Evolutionary conservation across 1,140 invertebrate species (phyloP), one percentile per base, ranked within the genome.

Genomic region (Vanessa atalanta): DNA sequence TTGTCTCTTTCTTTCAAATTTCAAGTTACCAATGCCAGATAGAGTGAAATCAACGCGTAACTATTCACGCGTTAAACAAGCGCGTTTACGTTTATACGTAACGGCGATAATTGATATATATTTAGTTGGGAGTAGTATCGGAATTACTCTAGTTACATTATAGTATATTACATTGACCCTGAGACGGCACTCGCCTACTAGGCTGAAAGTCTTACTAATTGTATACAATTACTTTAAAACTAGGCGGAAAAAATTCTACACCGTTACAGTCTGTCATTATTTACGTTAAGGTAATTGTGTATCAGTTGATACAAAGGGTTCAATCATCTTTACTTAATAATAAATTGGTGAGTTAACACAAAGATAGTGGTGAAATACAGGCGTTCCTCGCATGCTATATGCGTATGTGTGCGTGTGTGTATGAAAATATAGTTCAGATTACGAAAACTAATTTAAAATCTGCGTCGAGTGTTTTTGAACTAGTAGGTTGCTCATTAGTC

Each of bases 171-270:
- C 15, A 43, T 16, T 47, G 61, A 71, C 70, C 70, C 47, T 71
- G 70, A 71, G 61, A 71, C 61, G 16, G 61, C 31, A 37, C 20
- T 47, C 47, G 26, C 20, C 53, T 1, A 51, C 13, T 13, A n/a
- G 6, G 43, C 37, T 69, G 55, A 69, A 69, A 69, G 55, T 26
- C 43, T 61, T 65, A 26, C 50, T 65, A 71, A 71, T 65, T 71
- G 15, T 31, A 71, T 71, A 50, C 47, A 64, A 50, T 73, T 75
- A 66, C 13, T 60, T 69, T 47, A 47, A 60, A 69, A 69, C 51
- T 69, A 60, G 67, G 53, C 67, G 67, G 67, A 69, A 69, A 60
- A 60, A 57, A 68, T 57, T 55, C 51, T 50, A 67, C 3, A n/a
- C 3, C 14, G 57, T 61, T 15, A n/a, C 13, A 61, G 57, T 15